Evolutionary conservation across 2,888 invertebrate genomes (phyloP).

Genomic region (Phania funesta): DNA sequence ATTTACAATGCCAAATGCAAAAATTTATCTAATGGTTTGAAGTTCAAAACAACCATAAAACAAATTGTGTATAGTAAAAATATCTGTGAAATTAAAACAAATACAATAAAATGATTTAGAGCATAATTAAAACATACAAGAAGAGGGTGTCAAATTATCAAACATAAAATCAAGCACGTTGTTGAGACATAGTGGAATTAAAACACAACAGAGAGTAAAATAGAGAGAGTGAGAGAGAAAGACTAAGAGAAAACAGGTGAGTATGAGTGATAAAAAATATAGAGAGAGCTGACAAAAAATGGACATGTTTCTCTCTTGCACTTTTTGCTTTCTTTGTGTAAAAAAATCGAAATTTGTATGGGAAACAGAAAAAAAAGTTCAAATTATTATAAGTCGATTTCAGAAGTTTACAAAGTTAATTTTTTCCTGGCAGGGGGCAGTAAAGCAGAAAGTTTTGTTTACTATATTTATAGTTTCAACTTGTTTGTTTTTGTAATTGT

Average conservation of each 20-base stretch:
- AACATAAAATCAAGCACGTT: slow-evolving; percentile 54
- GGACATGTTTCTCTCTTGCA: slow-evolving; percentile 31
- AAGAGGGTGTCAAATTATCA: slow-evolving; percentile 27
- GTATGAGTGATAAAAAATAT: background rate
- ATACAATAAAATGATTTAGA: slow-evolving; percentile 43
- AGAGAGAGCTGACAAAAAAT: slow-evolving; percentile 27
- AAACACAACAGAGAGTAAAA: slow-evolving; percentile 63
- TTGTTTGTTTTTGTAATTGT: background rate
- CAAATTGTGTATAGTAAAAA: background rate
- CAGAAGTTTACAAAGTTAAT: slow-evolving; percentile 53
- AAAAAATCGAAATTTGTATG: slow-evolving; percentile 46
- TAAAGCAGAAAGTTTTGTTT: slow-evolving; percentile 41
- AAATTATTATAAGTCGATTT: slow-evolving; percentile 36
- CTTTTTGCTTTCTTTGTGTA: slow-evolving; percentile 10
- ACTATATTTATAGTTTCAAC: slow-evolving; percentile 25
- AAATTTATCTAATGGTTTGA: slow-evolving; percentile 30
- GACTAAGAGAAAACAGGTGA: background rate
- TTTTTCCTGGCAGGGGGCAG: slow-evolving; percentile 9
- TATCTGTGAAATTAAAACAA: slow-evolving; percentile 53
- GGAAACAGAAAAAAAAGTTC: slow-evolving; percentile 54
- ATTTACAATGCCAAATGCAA: slow-evolving; percentile 29
- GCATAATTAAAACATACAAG: slow-evolving; percentile 30
- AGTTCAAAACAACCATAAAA: slow-evolving; percentile 36
- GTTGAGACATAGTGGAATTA: slow-evolving; percentile 45
- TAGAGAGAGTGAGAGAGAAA: slow-evolving; percentile 2